A percentile compares a stretch with the other conserved stretches of the same genome.
Evolutionary conservation across 2,888 invertebrate species (phyloP).

Genomic region (Limnephilus marmoratus): DNA sequence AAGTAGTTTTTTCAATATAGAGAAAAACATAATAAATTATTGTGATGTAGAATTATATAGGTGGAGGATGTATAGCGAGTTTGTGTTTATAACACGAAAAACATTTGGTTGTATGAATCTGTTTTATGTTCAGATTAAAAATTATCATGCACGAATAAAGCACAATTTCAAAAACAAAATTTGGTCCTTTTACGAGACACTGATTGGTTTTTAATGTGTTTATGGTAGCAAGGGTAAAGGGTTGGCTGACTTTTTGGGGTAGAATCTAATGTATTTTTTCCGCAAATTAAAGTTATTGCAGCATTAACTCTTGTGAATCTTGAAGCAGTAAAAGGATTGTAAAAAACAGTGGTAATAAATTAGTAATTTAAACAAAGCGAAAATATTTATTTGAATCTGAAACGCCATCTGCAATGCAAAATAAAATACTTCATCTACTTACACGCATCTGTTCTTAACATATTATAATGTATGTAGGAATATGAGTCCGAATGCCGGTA

Average conservation of each 20-base stretch:
- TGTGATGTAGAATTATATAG: neutral
- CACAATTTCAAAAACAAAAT: neutral
- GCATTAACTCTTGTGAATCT: neutral
- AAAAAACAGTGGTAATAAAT: neutral
- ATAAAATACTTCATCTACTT: no score
- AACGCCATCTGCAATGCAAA: no score
- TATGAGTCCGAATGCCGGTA: no score
- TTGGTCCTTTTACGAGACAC: neutral
- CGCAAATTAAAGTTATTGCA: neutral
- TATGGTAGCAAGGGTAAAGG: neutral
- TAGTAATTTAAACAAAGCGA: neutral
- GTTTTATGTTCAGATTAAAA: neutral
- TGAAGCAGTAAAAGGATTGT: neutral
- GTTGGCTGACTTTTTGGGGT: neutral
- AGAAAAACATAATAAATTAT: neutral
- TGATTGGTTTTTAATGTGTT: neutral
- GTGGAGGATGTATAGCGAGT: neutral
- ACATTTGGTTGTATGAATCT: neutral
- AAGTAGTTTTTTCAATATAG: neutral
- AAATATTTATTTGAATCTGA: neutral
- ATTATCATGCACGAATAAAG: neutral
- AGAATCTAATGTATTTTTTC: neutral
- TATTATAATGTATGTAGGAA: no score
- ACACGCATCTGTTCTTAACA: neutral
- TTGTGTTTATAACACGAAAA: neutral